Evolutionary conservation across 2,113 vertebrate genomes (phyloP).

Genomic region (Acanthisitta chloris): DNA sequence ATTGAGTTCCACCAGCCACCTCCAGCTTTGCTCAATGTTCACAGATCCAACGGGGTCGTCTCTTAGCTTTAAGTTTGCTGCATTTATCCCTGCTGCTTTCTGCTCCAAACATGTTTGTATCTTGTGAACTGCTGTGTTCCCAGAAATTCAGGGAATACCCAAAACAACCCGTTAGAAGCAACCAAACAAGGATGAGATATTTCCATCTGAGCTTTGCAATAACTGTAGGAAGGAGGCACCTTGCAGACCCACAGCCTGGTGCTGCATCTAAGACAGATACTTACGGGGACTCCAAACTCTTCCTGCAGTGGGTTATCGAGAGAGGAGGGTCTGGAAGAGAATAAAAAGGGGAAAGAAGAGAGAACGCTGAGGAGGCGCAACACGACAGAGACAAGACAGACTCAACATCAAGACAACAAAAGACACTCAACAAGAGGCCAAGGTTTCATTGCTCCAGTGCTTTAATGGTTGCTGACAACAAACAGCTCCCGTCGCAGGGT

Average conservation of each 20-base stretch:
- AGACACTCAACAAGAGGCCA: conserved; percentile 55
- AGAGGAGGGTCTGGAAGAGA: conserved; percentile 91
- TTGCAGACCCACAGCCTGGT: background rate
- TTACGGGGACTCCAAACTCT: conserved; percentile 99
- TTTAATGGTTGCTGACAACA: conserved; percentile 64
- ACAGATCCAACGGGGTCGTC: background rate
- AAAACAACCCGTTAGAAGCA: background rate
- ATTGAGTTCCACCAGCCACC: background rate
- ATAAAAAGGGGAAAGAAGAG: conserved; percentile 55
- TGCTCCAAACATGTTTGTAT: background rate
- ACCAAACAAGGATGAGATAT: background rate
- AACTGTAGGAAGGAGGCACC: background rate
- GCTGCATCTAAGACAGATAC: conserved; percentile 61
- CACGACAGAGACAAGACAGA: background rate
- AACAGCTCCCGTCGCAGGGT: conserved; percentile 38
- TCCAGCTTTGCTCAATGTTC: background rate
- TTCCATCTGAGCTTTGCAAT: background rate
- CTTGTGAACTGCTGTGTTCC: background rate
- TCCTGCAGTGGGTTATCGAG: conserved; percentile 98
- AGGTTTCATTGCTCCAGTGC: conserved; percentile 51
- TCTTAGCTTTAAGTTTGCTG: background rate
- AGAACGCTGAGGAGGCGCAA: conserved; percentile 64
- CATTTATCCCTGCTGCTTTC: background rate
- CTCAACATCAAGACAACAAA: conserved; percentile 48
- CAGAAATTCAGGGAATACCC: background rate